Conservation (phyloP, 2,113 vertebrate species). For the Saguinus midas region DNA sequence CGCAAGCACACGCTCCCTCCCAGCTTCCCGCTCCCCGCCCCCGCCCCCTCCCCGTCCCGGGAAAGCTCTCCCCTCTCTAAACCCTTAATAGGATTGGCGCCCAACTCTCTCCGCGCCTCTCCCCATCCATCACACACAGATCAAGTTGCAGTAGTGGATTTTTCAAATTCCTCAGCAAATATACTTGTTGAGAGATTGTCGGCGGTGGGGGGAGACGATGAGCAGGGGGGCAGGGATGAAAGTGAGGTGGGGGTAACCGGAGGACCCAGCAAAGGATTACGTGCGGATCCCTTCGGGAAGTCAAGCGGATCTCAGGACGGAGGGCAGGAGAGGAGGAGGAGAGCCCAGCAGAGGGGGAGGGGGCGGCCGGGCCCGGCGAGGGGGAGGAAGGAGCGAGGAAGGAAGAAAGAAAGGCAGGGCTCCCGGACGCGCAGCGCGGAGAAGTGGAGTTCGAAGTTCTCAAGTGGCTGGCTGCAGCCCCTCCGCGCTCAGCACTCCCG, state of each 20-base stretch:
- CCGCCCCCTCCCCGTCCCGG: slow-evolving; percentile 25
- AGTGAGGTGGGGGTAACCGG: neutral
- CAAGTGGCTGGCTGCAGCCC: neutral
- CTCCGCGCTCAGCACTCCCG: neutral
- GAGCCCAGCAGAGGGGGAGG: slow-evolving; percentile 40
- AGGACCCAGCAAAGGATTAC: slow-evolving; percentile 14
- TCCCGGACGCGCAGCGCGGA: neutral
- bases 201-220: neutral
- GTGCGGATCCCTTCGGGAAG: slow-evolving; percentile 50
- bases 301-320: slow-evolving; percentile 45
- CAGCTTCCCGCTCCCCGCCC: slow-evolving; percentile 7
- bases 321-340: slow-evolving; percentile 25
- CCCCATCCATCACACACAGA: slow-evolving; percentile 91
- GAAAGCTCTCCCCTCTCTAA: slow-evolving; percentile 80
- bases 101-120: slow-evolving; percentile 85
- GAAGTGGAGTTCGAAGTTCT: slow-evolving; percentile 42
- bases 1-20: slow-evolving; percentile 36
- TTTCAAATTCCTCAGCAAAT: slow-evolving; percentile 95
- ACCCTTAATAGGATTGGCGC: slow-evolving; percentile 88
- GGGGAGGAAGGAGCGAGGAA: slow-evolving; percentile 10
- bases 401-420: slow-evolving; percentile 62
- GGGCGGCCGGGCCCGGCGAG: neutral
- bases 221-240: slow-evolving; percentile 43
- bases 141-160: slow-evolving; percentile 93
- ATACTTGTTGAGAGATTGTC: slow-evolving; percentile 89